These are phyloP conservation scores for Epizoanthus stellaris DNA, from an alignment of 92 coral and sea anemone species.

Conservation along the genomic window DNA sequence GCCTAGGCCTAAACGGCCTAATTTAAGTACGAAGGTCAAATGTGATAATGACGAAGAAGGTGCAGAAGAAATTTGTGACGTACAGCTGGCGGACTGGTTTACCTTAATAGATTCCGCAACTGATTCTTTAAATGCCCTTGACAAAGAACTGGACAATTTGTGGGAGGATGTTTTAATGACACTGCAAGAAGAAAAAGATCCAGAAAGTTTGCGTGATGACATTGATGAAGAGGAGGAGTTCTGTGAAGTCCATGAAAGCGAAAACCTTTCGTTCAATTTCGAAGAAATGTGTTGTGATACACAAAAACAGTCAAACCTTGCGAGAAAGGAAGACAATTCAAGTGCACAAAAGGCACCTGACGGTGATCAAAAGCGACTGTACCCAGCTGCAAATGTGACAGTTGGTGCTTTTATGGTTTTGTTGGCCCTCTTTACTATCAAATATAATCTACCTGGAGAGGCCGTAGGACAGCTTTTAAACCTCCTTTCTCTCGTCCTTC, in stretches of 20 bases:
- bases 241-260: neutral
- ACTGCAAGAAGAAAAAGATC: slow-evolving; percentile 3
- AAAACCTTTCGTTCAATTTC: neutral
- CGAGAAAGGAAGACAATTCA: neutral
- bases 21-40: neutral
- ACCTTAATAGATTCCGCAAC: neutral
- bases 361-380: slow-evolving; percentile 54
- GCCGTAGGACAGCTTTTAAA: slow-evolving; percentile 59
- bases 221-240: neutral
- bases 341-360: neutral
- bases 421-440: slow-evolving; percentile 60
- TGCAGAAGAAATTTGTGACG: slow-evolving; percentile 8
- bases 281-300: neutral
- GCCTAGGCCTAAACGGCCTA: neutral
- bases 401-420: slow-evolving; percentile 68
- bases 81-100: slow-evolving; percentile 32
- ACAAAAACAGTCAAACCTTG: neutral
- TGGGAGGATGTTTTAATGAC: neutral
- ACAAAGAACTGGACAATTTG: neutral
- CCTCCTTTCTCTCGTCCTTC: slow-evolving; percentile 57
- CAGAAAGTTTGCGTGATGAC: slow-evolving; percentile 3
- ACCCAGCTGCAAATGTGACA: slow-evolving; percentile 56
- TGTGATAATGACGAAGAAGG: neutral
- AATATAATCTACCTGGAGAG: slow-evolving; percentile 62
- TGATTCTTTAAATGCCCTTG: neutral